Base-by-base conservation (phyloP, 2,888 invertebrate species). In the Trichopria drosophilae region DNA sequence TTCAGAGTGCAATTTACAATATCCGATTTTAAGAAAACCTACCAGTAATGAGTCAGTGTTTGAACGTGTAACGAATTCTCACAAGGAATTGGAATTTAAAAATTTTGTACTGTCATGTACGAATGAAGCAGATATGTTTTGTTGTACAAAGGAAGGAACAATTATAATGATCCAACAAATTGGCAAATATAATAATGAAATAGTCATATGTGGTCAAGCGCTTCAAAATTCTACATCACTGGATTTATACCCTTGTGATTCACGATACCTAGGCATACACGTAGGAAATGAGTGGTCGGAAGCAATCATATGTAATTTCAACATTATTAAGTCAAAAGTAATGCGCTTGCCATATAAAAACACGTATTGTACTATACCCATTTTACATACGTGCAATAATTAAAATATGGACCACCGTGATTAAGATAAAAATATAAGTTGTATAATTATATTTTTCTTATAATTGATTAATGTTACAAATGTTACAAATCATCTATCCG, bases 61-160 rank as follows among this genome's bases (percentile, higher is more conserved):
- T 31, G 12, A 31, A 16, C 13, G 12, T 19, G n/a, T n/a, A n/a
- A n/a, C n/a, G n/a, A n/a, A n/a, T n/a, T n/a, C n/a, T n/a, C n/a
- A n/a, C n/a, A n/a, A n/a, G n/a, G n/a, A 2, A 15, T 7, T 55
- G 15, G 9, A 20, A 15, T 55, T 43, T 39, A 35, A 31, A 16
- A 20, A 42, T 19, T 55, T 55, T 32, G 26, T 12, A 4, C 7
- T 55, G 26, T 31, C 35, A 4, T n/a, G n/a, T n/a, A 9, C 12
- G 3, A 51, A 47, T 24, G 15, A 32, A 26, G 16, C 28, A 4
- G 40, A 52, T 18, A 52, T 52, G 29, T 51, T 47, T 34, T 55
- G 48, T 34, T 40, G 39, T 13, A 34, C 52, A 28, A 28, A 32
- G 18, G 29, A 47, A 19, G 29, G 28, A 15, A 36, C 16, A 19